These are phyloP conservation scores for Gerris buenoi DNA, from an alignment of 1,140 invertebrate species.

Conservation along the genomic window DNA sequence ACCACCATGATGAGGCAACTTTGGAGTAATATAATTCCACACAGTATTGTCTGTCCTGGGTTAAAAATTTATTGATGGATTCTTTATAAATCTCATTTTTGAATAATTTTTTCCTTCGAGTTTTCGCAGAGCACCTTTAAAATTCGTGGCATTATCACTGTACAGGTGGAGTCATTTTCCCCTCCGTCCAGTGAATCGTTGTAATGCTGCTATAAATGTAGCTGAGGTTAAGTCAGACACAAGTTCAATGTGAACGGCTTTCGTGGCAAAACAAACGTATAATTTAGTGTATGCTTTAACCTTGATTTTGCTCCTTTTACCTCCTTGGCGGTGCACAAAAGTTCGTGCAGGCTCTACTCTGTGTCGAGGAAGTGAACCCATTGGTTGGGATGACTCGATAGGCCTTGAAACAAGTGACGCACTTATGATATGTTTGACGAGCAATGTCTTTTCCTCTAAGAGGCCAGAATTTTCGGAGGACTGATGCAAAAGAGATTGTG, in stretches of 20 bases:
- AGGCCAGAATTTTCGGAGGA: no score
- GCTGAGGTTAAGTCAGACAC: constrained; percentile 27
- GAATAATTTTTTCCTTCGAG: not conserved
- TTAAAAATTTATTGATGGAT: not conserved
- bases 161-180: constrained; percentile 16
- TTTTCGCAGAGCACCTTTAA: not conserved
- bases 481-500: no score
- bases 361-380: not conserved
- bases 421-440: no score
- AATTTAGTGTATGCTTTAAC: constrained; percentile 30
- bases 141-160: constrained; percentile 5
- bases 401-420: no score
- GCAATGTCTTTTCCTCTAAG: no score
- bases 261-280: constrained; percentile 30
- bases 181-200: constrained; percentile 28
- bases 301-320: not conserved
- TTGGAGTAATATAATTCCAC: constrained; percentile 33
- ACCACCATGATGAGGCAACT: constrained; percentile 31
- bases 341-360: not conserved
- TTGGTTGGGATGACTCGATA: no score
- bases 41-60: not conserved
- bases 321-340: not conserved
- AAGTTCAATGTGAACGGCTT: constrained; percentile 30
- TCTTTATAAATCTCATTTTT: not conserved
- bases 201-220: constrained; percentile 27